phyloP scores from a whole-genome alignment of 2,797 vertebrate species.

The Leptatherina wallacei region DNA sequence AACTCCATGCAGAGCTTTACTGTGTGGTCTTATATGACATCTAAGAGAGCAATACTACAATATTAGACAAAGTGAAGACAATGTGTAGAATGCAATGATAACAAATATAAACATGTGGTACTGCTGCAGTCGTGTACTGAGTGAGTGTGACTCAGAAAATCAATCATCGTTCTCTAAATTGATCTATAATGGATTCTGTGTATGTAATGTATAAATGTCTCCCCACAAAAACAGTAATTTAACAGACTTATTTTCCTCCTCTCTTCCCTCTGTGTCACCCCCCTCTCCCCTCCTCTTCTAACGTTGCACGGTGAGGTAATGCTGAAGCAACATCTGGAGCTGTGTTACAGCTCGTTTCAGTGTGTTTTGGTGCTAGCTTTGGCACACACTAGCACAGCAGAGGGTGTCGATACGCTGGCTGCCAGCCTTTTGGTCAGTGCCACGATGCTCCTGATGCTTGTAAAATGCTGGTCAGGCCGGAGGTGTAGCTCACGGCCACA shows the following conservation, averaged over 20 bases:
- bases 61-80: background rate
- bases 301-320: conserved; percentile 63
- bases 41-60: background rate
- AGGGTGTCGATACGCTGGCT: conserved; percentile 20
- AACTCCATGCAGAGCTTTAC: background rate
- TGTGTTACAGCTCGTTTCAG: conserved; percentile 6
- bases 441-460: conserved; percentile 8
- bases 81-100: background rate
- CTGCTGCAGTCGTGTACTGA: no score
- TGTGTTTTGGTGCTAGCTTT: conserved; percentile 45
- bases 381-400: conserved; percentile 26
- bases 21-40: background rate
- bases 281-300: conserved; percentile 20
- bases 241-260: background rate
- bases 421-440: conserved; percentile 20
- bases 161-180: background rate
- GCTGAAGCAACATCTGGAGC: conserved; percentile 64
- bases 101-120: no score
- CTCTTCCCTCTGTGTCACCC: background rate
- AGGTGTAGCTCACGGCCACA: conserved; percentile 7
- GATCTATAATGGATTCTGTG: background rate
- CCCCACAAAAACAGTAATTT: background rate
- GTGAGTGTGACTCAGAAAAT: background rate
- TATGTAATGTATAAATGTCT: background rate
- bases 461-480: conserved; percentile 7